phyloP scores from a whole-genome alignment of 2,888 invertebrate species.

The Xestia sexstrigata region DNA sequence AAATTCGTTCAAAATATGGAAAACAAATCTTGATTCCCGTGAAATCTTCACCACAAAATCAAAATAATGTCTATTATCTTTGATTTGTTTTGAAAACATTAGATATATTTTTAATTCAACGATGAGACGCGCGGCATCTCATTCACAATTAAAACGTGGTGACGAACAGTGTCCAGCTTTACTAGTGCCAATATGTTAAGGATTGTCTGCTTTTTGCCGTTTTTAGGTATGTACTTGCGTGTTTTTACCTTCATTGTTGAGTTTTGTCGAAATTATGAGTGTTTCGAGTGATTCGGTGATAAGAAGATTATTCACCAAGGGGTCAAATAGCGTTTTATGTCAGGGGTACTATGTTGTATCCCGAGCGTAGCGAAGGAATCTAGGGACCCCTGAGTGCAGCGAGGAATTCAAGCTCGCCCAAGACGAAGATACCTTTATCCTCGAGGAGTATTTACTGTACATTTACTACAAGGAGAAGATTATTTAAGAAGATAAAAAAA shows the following conservation, averaged over 20 bases:
- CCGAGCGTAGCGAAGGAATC: background rate
- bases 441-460: background rate
- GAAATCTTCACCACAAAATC: conserved; percentile 12
- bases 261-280: background rate
- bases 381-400: background rate
- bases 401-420: background rate
- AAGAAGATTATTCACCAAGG: background rate
- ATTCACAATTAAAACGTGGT: conserved; percentile 28
- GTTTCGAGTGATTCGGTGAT: background rate
- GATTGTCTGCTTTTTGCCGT: conserved; percentile 18
- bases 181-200: conserved; percentile 35
- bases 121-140: background rate
- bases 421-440: background rate
- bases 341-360: background rate
- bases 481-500: too few relatives aligned
- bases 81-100: conserved; percentile 48
- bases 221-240: conserved; percentile 38
- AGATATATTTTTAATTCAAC: conserved; percentile 10
- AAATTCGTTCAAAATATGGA: conserved; percentile 17
- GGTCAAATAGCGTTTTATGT: background rate
- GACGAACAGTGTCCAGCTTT: conserved; percentile 8
- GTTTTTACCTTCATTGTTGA: background rate
- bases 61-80: conserved; percentile 44
- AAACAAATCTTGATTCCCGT: conserved; percentile 3
- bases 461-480: background rate